Conservation (phyloP, 2,113 vertebrate species). For the Pycnonotus jocosus region DNA sequence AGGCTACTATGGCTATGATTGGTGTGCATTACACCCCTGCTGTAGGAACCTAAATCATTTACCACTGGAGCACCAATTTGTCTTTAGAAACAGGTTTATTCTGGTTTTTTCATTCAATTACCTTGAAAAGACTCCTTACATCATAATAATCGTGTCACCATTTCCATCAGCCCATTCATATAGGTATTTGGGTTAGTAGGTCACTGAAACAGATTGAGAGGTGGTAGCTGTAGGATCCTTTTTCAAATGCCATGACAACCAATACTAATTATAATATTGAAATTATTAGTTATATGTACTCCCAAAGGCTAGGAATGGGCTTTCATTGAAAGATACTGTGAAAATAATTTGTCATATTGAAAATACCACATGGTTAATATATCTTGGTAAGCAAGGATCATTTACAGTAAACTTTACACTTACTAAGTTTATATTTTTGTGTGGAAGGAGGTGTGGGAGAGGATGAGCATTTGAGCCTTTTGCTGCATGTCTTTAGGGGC, state of each 20-base stretch:
- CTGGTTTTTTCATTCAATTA: constrained; percentile 4
- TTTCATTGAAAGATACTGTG: background rate
- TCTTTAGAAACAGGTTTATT: constrained; percentile 1
- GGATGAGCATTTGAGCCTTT: background rate
- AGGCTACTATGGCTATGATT: background rate
- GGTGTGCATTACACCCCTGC: background rate
- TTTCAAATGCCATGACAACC: constrained; percentile 11
- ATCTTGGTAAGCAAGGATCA: background rate
- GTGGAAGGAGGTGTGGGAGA: background rate
- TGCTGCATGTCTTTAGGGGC: background rate
- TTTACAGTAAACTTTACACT: background rate
- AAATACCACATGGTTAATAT: background rate
- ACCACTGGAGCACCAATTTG: background rate
- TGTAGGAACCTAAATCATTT: background rate
- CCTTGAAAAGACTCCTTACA: constrained; percentile 5
- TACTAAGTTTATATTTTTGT: background rate
- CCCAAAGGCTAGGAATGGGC: background rate
- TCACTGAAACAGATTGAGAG: constrained; percentile 46
- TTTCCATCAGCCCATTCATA: constrained; percentile 12
- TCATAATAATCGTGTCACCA: background rate
- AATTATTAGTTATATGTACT: background rate
- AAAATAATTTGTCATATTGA: background rate
- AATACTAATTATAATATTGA: background rate
- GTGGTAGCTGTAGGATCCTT: constrained; percentile 3
- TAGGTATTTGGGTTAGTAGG: constrained; percentile 50